phyloP scores from a whole-genome alignment of 2,797 vertebrate genomes.

The Enteromius trimaculatus region DNA sequence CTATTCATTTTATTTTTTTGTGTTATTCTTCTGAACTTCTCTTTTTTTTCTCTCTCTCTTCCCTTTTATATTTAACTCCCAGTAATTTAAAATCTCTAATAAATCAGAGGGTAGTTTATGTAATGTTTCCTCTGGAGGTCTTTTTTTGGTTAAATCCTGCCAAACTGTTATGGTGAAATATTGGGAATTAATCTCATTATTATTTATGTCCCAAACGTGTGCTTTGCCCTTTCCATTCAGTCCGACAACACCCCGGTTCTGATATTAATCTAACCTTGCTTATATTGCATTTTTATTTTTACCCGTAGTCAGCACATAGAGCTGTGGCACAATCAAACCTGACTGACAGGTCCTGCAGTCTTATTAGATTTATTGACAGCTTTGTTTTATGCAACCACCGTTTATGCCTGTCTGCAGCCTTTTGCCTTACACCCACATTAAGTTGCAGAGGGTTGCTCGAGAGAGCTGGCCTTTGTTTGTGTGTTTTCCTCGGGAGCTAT shows the following conservation, averaged over 20 bases:
- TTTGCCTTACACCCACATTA: slow-evolving; percentile 8
- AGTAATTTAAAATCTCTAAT: background rate
- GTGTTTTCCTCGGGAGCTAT: slow-evolving; percentile 12
- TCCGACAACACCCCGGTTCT: slow-evolving; percentile 2
- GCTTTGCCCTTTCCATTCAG: slow-evolving; percentile 12
- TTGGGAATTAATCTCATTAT: background rate
- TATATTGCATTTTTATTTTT: slow-evolving; percentile 33
- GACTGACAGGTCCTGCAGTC: slow-evolving; percentile 40
- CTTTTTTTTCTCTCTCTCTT: too few relatives aligned
- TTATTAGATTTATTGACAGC: slow-evolving; percentile 36
- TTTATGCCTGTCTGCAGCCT: slow-evolving; percentile 32
- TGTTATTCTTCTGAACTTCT: background rate
- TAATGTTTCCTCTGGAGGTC: background rate
- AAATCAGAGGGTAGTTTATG: background rate
- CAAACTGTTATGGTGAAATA: background rate
- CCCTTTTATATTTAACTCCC: too few relatives aligned
- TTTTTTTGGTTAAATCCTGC: background rate
- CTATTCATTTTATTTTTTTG: background rate
- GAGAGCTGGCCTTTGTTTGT: slow-evolving; percentile 20
- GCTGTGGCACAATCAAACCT: slow-evolving; percentile 35
- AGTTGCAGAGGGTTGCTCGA: slow-evolving; percentile 17
- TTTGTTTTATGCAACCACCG: slow-evolving; percentile 31
- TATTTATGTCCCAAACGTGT: background rate
- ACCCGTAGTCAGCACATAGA: slow-evolving; percentile 33
- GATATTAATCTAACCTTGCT: slow-evolving; percentile 39